Evolutionary conservation across 30 jellyfish, hydroid and myxozoan species (phyloP).

Genomic region (Hydractinia symbiolongicarpus): DNA sequence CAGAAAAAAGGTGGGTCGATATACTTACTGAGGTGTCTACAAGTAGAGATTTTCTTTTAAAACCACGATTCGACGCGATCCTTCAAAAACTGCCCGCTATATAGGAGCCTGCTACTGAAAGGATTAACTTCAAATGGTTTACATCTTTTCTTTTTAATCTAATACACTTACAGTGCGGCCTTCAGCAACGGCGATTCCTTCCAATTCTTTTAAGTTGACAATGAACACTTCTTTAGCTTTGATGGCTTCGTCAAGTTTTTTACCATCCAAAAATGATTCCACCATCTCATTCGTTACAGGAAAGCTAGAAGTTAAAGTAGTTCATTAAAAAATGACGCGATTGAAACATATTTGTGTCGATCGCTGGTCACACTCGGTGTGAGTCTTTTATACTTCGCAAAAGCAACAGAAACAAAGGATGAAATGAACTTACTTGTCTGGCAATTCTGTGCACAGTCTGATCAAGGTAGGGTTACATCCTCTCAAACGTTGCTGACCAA

Average conservation of each 20-base stretch:
- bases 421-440: constrained; percentile 52
- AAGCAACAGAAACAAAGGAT: not conserved
- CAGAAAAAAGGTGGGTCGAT: too few relatives aligned
- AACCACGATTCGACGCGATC: too few relatives aligned
- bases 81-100: not conserved
- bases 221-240: constrained; percentile 39
- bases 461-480: constrained; percentile 77
- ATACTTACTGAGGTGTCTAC: too few relatives aligned
- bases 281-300: constrained; percentile 74
- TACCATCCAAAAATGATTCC: constrained; percentile 64
- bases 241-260: constrained; percentile 57
- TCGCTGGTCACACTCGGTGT: too few relatives aligned
- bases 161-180: constrained; percentile 47
- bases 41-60: too few relatives aligned
- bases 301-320: constrained; percentile 30
- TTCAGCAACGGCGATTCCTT: constrained; percentile 34
- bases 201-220: constrained; percentile 43
- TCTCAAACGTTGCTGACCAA: constrained; percentile 71
- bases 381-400: too few relatives aligned
- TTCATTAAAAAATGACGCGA: too few relatives aligned
- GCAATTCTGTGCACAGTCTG: constrained; percentile 57
- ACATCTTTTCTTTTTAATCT: too few relatives aligned
- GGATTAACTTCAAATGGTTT: too few relatives aligned
- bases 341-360: too few relatives aligned
- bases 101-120: too few relatives aligned